Evolutionary conservation across 2,113 vertebrate species (phyloP), one percentile per base, ranked within the genome.

Genomic region (Noctilio leporinus): DNA sequence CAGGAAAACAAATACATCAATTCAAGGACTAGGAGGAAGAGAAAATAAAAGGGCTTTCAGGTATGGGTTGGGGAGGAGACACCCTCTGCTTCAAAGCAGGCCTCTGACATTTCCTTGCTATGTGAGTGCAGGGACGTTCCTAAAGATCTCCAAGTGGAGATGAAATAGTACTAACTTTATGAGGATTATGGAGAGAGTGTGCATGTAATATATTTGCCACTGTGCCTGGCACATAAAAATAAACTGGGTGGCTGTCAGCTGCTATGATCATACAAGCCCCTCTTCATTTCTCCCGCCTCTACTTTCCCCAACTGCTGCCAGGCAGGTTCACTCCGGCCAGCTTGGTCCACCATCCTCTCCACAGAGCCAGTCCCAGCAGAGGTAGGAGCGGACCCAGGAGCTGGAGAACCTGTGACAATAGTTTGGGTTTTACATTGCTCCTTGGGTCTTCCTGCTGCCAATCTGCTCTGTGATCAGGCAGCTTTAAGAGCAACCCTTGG

Each of bases 71-170:
- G 53, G 51, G 55, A 95, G 49, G 93, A 93, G 83, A 86, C 45
- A 84, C 86, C 83, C 51, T 81, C n/a, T 73, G 45, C 95, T 96
- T 95, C 81, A 95, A 95, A 95, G 80, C 64, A 86, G 62, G 77
- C 70, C 81, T 93, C 53, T 96, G 94, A 92, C 70, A 92, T 92
- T 93, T 93, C 94, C 80, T 95, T 87, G 94, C 70, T 59, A 45
- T 69, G 55, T 90, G 70, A 93, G 89, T 62, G 59, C 30, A 62
- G 26, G 89, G 81, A 95, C 93, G 26, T 92, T 94, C 81, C 65
- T 88, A 94, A 92, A 64, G 78, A 55, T 89, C 43, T 91, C 62
- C 91, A 86, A 82, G 43, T 86, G 78, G 62, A 95, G 67, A 89
- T 96, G 87, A 95, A 94, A 85, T 59, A 78, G 38, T 55, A 87